These are phyloP conservation scores for Schlechtendalia chinensis DNA, from an alignment of 1,140 invertebrate species.

Conservation along the genomic window DNA sequence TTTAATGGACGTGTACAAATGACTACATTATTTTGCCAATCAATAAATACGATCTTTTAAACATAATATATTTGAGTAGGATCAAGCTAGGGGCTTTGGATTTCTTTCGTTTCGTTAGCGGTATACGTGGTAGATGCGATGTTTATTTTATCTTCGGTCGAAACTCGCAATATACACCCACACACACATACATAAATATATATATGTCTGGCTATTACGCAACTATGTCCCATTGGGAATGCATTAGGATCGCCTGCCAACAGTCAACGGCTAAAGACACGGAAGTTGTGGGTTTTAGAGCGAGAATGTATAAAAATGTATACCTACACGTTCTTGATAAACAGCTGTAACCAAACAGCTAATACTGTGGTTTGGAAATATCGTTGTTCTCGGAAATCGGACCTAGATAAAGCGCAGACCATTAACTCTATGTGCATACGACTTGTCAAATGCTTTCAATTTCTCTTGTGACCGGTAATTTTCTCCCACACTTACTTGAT, in stretches of 20 bases:
- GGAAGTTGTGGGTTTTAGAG: background rate
- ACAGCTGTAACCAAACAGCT: background rate
- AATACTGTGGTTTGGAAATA: background rate
- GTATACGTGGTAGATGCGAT: too few relatives aligned
- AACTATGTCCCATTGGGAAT: background rate
- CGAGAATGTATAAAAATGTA: background rate
- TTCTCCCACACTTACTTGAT: background rate
- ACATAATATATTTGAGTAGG: too few relatives aligned
- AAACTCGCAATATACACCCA: too few relatives aligned
- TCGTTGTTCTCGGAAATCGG: constrained; percentile 3
- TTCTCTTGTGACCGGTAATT: background rate
- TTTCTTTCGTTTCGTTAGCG: too few relatives aligned
- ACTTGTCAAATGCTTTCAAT: constrained; percentile 21
- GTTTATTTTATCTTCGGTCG: too few relatives aligned
- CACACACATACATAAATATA: too few relatives aligned
- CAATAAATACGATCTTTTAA: too few relatives aligned
- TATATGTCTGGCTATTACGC: too few relatives aligned
- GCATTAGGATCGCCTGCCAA: background rate
- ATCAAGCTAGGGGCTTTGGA: too few relatives aligned
- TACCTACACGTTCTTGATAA: background rate
- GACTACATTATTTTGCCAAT: too few relatives aligned
- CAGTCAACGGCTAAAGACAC: background rate
- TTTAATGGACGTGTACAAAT: too few relatives aligned
- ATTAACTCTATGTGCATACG: background rate
- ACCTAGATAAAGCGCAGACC: constrained; percentile 2